Conservation (phyloP, 2,888 invertebrate species). For the Callosobruchus maculatus region DNA sequence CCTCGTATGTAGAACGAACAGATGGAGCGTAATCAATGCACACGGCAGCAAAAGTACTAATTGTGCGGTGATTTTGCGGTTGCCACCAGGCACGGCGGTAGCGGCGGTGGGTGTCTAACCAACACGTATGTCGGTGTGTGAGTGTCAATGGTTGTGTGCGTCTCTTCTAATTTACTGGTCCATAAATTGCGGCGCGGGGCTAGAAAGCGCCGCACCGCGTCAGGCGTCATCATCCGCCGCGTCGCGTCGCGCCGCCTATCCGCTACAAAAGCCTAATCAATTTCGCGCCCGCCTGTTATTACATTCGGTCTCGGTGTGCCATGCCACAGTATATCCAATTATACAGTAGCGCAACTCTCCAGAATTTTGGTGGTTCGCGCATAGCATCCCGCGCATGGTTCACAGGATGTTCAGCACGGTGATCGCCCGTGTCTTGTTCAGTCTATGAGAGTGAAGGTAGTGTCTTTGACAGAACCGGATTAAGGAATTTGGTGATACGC, state of each 20-base stretch:
- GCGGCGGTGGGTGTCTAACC: too few relatives aligned
- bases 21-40: neutral
- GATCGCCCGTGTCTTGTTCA: too few relatives aligned
- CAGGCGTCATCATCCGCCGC: too few relatives aligned
- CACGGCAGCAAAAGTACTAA: neutral
- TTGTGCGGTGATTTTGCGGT: neutral
- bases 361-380: too few relatives aligned
- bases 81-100: neutral
- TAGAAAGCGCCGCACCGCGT: neutral
- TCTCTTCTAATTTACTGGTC: slow-evolving; percentile 3
- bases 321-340: too few relatives aligned
- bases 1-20: too few relatives aligned
- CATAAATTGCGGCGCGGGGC: slow-evolving; percentile 14
- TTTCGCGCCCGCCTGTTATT: neutral
- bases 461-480: too few relatives aligned
- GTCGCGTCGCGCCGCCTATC: neutral
- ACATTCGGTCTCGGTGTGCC: neutral
- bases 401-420: too few relatives aligned
- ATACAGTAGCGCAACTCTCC: too few relatives aligned
- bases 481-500: too few relatives aligned
- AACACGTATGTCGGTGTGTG: neutral
- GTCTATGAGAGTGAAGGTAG: too few relatives aligned
- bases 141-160: neutral
- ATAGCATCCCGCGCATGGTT: too few relatives aligned
- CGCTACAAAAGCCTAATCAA: neutral